These are phyloP conservation scores for Odontothrips loti DNA, from an alignment of 2,888 invertebrate genomes.

Conservation along the genomic window DNA sequence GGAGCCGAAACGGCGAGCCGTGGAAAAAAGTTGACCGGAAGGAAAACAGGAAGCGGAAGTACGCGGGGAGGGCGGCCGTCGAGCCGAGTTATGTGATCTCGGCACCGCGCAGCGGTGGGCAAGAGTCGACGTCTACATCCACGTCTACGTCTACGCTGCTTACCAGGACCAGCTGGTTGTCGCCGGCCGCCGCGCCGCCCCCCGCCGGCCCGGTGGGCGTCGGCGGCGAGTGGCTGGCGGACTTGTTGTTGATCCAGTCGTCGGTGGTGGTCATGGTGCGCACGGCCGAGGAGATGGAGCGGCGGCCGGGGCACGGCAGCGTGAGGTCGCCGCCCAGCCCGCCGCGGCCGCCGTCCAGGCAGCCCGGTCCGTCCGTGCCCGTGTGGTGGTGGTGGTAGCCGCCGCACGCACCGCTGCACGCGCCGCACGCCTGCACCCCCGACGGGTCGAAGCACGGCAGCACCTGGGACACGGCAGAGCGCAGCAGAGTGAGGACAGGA, in stretches of 20 bases:
- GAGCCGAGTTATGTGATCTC: no score
- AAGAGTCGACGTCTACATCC: no score
- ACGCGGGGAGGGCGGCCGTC: no score
- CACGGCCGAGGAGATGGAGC: constrained; percentile 11
- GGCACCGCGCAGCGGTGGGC: no score
- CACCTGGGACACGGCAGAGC: not conserved
- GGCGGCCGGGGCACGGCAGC: not conserved
- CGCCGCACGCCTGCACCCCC: not conserved
- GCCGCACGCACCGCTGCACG: constrained; percentile 10
- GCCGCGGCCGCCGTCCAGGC: constrained; percentile 17
- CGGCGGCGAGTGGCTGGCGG: constrained; percentile 8
- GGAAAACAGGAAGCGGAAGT: no score
- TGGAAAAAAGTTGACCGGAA: no score
- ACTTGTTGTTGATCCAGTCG: constrained; percentile 20
- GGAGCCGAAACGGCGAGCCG: no score
- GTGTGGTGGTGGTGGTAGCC: constrained; percentile 11
- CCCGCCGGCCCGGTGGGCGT: not conserved
- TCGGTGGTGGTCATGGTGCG: constrained; percentile 23
- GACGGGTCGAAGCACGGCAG: constrained; percentile 23
- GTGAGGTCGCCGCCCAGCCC: constrained; percentile 10
- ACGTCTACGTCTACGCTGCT: not conserved
- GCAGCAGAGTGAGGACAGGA: not conserved
- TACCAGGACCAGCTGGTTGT: not conserved
- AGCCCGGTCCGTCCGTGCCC: constrained; percentile 6
- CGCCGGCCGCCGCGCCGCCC: not conserved